These are phyloP conservation scores for Diglossa cyanea DNA, from an alignment of 2,797 vertebrate genomes.

Conservation along the genomic window DNA sequence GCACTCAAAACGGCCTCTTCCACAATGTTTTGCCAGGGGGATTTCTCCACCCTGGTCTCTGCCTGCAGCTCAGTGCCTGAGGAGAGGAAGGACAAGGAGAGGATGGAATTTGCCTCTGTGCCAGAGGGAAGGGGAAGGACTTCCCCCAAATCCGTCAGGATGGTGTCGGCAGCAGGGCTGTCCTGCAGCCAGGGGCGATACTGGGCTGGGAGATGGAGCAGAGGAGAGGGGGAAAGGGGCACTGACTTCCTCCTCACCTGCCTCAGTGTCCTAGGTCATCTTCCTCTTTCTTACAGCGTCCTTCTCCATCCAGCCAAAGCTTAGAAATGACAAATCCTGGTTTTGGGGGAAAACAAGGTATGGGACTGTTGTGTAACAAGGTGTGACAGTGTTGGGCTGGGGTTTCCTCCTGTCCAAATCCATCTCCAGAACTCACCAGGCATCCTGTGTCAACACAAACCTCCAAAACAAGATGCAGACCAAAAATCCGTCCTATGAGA, in stretches of 20 bases:
- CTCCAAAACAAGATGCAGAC: neutral
- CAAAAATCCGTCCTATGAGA: neutral
- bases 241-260: neutral
- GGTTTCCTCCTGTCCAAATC: neutral
- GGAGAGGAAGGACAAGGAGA: neutral
- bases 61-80: neutral
- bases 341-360: neutral
- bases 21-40: rapidly evolving
- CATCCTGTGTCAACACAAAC: neutral
- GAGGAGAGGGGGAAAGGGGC: neutral
- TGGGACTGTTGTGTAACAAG: neutral
- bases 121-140: neutral
- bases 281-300: no score
- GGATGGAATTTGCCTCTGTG: neutral
- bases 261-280: neutral
- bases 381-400: neutral
- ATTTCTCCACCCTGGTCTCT: neutral
- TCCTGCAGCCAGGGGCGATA: neutral
- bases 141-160: neutral
- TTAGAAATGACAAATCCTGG: neutral
- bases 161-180: rapidly evolving
- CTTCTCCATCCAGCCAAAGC: neutral
- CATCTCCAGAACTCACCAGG: neutral
- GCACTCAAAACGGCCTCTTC: neutral
- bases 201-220: neutral